A percentile compares a stretch with the other conserved stretches of the same genome.
phyloP scores from a whole-genome alignment of 2,797 vertebrate genomes.

The Malacoraja senta region DNA sequence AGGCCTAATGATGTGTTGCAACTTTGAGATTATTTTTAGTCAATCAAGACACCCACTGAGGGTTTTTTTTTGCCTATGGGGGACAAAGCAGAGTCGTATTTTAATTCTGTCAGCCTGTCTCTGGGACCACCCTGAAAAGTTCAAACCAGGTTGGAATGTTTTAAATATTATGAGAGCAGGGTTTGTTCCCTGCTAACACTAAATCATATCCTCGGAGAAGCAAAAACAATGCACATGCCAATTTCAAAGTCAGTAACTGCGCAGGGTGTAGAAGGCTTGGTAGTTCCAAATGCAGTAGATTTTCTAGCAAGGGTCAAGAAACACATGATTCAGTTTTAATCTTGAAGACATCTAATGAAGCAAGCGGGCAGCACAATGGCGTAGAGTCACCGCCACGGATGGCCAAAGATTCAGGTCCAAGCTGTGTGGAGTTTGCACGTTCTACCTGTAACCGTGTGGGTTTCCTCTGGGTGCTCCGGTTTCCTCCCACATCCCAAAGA shows the following conservation, averaged over 20 bases:
- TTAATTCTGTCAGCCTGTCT: not conserved
- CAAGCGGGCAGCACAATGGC: too few species aligned
- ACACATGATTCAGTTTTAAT: not conserved
- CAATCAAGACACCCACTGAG: not conserved
- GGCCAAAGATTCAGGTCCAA: too few species aligned
- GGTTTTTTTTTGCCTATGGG: not conserved
- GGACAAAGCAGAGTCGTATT: not conserved
- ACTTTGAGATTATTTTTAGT: not conserved
- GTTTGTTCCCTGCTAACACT: not conserved
- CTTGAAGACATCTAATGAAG: not conserved
- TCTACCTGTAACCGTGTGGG: too few species aligned
- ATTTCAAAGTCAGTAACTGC: not conserved
- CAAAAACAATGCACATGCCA: not conserved
- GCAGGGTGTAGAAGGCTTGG: not conserved
- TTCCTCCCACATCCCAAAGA: too few species aligned
- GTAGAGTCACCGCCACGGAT: too few species aligned
- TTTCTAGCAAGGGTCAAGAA: not conserved
- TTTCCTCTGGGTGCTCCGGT: too few species aligned
- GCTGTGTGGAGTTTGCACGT: too few species aligned
- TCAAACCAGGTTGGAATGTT: not conserved
- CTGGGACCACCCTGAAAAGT: not conserved
- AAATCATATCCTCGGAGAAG: not conserved
- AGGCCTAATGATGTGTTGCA: not conserved
- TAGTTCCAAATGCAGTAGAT: not conserved
- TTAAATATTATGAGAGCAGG: not conserved